These are phyloP conservation scores for Percopsis omiscomaycus DNA, from an alignment of 2,797 vertebrate species.

Conservation along the genomic window DNA sequence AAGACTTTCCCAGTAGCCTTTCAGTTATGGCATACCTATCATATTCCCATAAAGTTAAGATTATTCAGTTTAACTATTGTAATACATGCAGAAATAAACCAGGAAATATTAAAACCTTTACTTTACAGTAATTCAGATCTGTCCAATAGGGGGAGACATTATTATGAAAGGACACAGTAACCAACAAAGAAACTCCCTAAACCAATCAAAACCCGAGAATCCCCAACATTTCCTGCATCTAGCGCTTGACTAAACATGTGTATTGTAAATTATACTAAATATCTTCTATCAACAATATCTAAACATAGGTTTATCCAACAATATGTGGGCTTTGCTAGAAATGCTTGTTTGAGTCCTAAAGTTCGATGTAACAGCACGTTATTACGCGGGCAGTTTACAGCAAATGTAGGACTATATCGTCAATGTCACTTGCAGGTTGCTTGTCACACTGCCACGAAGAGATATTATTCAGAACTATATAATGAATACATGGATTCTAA, in stretches of 20 bases:
- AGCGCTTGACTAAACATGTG: conserved; percentile 36
- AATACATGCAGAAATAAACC: too few species aligned
- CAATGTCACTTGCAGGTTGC: not conserved
- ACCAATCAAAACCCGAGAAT: conserved; percentile 53
- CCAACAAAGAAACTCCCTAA: conserved; percentile 37
- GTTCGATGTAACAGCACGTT: not conserved
- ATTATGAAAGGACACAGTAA: not conserved
- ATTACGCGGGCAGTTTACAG: not conserved
- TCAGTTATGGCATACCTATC: too few species aligned
- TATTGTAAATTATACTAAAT: conserved; percentile 23
- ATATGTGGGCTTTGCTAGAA: not conserved
- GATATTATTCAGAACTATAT: conserved; percentile 44
- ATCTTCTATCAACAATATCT: conserved; percentile 15
- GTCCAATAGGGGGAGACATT: not conserved
- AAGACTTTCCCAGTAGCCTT: too few species aligned
- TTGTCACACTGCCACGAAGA: not conserved
- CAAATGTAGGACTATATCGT: conserved; percentile 16
- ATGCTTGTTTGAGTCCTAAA: conserved; percentile 6
- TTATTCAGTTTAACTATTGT: too few species aligned
- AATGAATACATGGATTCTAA: conserved; percentile 9
- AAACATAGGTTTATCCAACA: conserved; percentile 14
- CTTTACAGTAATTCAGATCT: not conserved
- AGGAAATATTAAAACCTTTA: too few species aligned
- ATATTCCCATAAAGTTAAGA: too few species aligned
- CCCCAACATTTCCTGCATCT: conserved; percentile 48